Percentiles rank a stretch among this genome's conserved stretches.
Conservation (phyloP, 2,888 invertebrate species). For the Podabrus alpinus region DNA sequence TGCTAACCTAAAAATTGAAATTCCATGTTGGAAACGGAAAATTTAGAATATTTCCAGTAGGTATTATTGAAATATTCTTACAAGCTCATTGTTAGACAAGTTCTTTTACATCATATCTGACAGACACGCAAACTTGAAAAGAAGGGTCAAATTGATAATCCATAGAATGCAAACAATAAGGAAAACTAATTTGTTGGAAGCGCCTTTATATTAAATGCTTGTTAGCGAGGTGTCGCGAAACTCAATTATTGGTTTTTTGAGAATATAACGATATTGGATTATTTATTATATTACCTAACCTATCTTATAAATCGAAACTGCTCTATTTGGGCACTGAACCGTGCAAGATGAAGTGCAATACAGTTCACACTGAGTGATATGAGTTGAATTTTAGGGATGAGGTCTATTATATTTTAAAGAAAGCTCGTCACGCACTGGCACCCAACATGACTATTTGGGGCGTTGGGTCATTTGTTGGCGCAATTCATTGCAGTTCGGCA, state of each 20-base stretch:
- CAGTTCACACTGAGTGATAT: conserved; percentile 34
- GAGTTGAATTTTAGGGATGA: conserved; percentile 33
- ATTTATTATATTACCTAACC: conserved; percentile 29
- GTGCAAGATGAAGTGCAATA: conserved; percentile 46
- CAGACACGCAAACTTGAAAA: neutral
- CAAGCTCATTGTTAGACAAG: neutral
- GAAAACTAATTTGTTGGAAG: neutral
- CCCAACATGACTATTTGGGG: conserved; percentile 40
- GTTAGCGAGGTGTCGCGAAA: neutral
- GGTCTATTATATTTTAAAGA: conserved; percentile 44
- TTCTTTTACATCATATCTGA: neutral
- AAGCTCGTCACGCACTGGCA: conserved; percentile 41
- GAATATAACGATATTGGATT: conserved; percentile 8
- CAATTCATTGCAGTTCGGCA: conserved; percentile 38
- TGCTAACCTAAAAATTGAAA: neutral
- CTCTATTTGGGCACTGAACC: conserved; percentile 44
- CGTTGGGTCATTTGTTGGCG: conserved; percentile 41
- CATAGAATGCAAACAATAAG: neutral
- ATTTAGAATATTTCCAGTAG: neutral
- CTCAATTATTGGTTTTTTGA: neutral
- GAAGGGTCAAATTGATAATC: neutral
- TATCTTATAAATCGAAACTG: conserved; percentile 35
- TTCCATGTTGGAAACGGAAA: neutral
- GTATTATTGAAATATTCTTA: neutral
- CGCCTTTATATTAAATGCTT: neutral